Base-by-base conservation (phyloP, 1,140 invertebrate genomes). In the Protaetia brevitarsis region DNA sequence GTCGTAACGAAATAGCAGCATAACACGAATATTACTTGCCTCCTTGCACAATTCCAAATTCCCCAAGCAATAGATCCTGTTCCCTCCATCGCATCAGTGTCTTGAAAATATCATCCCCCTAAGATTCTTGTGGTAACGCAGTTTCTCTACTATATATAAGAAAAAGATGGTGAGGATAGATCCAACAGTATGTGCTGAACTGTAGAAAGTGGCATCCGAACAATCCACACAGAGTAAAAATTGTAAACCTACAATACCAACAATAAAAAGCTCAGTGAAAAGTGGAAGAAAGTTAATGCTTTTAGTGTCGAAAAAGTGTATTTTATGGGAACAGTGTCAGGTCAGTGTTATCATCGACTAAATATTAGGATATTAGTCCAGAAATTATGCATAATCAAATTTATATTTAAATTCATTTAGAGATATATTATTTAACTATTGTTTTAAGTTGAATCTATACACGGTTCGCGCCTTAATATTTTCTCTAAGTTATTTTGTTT, bases 191-290 rank as follows among this genome's bases (percentile, higher is more conserved):
- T 51, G 16, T 10, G 41, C 26, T 23, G 41, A 51, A 51, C 41
- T 23, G 41, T 51, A 51, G 41, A 51, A 51, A 51, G 41, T 51
- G 41, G 26, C 41, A 51, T 51, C 41, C 41, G 41, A 51, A 23
- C 41, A 16, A 19, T 3, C 13, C 6, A 51, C 41, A 51, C 19
- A 4, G 26, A 51, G 13, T 8, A 5, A 51, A 51, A 23, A 51
- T 51, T 51, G 21, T 51, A 51, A 23, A 51, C n/a, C n/a, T 21
- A 8, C 41, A 23, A 13, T 10, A 23, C 41, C 19, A 10, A 7
- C 21, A 23, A 51, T 13, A 51, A 16, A 37, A 37, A 13, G 1
- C 34, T 11, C 34, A 13, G 41, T 51, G 41, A 51, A 51, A 51
- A 51, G 41, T 51, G 41, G 26, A 51, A 51, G 41, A 51, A 19